These are phyloP conservation scores for Sceloporus tristichus DNA, from an alignment of 2,113 vertebrate genomes.

Conservation along the genomic window DNA sequence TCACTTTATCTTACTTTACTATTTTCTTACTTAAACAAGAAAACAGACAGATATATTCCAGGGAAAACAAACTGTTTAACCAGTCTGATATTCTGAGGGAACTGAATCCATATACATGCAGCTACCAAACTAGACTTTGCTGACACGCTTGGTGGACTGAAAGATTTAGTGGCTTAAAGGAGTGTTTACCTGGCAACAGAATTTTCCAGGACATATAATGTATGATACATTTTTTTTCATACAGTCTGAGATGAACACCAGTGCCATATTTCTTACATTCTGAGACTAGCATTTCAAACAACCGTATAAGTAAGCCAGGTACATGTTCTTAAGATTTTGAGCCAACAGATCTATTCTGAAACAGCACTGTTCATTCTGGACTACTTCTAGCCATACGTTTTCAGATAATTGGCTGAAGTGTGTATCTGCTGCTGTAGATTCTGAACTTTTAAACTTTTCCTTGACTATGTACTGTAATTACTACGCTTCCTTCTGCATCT, in stretches of 20 bases:
- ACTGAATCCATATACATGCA: no score
- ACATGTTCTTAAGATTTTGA: conserved; percentile 1
- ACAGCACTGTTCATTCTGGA: neutral
- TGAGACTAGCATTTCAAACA: neutral
- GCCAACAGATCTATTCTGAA: neutral
- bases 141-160: neutral
- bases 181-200: neutral
- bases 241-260: no score
- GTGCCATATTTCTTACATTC: neutral
- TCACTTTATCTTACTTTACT: no score
- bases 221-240: no score
- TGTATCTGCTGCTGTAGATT: conserved; percentile 1
- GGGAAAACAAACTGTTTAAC: no score
- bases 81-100: no score
- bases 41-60: no score
- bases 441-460: conserved; percentile 37
- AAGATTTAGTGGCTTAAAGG: neutral
- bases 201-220: neutral
- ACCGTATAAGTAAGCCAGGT: neutral
- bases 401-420: neutral
- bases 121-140: no score
- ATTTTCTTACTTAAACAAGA: no score
- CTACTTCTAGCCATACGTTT: conserved; percentile 1
- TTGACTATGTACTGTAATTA: conserved; percentile 14
- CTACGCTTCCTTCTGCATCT: conserved; percentile 26